Percentiles rank a stretch among this genome's conserved stretches.
Evolutionary conservation across 30 jellyfish, hydroid and myxozoan species (phyloP).

Genomic region (Morbakka virulenta): DNA sequence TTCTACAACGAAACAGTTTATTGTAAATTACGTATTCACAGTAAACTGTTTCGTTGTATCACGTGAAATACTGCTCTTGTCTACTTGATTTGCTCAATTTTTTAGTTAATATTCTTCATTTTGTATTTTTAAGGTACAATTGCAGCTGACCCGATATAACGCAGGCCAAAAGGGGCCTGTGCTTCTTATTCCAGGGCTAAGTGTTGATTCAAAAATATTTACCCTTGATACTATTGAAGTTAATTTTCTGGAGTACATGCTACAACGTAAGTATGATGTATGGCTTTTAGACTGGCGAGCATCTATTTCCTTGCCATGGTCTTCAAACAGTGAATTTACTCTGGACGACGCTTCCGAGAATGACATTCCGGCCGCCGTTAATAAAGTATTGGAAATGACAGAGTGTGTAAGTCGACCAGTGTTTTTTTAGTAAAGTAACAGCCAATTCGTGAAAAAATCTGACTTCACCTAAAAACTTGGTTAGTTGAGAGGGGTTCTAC

Average conservation of each 20-base stretch:
- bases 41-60: background rate
- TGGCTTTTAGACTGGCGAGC: conserved; percentile 58
- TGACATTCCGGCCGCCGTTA: conserved; percentile 50
- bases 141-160: conserved; percentile 51
- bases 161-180: conserved; percentile 71
- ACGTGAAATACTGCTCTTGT: no score
- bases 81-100: no score
- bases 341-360: conserved; percentile 42
- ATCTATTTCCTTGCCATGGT: conserved; percentile 38
- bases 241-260: conserved; percentile 46
- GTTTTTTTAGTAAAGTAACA: no score
- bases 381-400: conserved; percentile 36
- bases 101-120: no score
- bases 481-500: no score
- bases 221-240: conserved; percentile 43
- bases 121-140: conserved; percentile 48
- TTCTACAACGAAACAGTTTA: no score
- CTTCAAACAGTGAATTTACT: conserved; percentile 7
- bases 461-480: no score
- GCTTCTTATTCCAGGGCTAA: conserved; percentile 48
- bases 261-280: conserved; percentile 36
- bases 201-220: conserved; percentile 36
- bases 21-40: no score
- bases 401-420: background rate
- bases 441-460: no score